Base-by-base conservation (phyloP, 2,888 invertebrate species). In the Cryptus armator region DNA sequence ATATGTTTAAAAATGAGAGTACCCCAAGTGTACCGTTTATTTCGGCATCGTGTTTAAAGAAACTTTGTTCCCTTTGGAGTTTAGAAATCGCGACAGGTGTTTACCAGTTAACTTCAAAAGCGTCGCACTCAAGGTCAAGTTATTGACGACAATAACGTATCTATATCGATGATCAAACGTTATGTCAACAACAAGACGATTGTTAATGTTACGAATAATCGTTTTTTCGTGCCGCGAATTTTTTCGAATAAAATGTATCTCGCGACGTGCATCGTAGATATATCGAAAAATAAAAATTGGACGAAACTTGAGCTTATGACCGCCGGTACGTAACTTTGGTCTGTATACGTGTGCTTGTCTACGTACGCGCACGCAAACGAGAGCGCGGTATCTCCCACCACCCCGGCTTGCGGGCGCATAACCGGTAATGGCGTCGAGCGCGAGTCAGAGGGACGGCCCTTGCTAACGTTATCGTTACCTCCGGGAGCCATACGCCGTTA, bases 1-100 rank as follows among this genome's bases (percentile, higher is more conserved):
- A 91, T 91, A 92, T 92, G 92, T 92, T 92, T 91, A 91, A 92
- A 92, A 91, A 83, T 81, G 82, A 82, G 24, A 82, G 24, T 29
- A 44, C 44, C 29, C 19, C 43, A 3, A 3, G 10, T 37, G 14
- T 76, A 12, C 24, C 62, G 43, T 53, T 75, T 32, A 83, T 83
- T 79, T 7, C n/a, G 51, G 14, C 29, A 32, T 24, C 68, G 56
- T n/a, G n/a, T n/a, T 37, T 9, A n/a, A 48, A n/a, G 12, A 24
- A 56, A 56, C n/a, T 51, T 4, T 16, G 16, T 14, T n/a, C 24
- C 24, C 37, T 37, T 37, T 37, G 37, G 51, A 51, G 6, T 14
- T 10, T 3, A 3, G 0, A 5, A 59, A 59, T 62, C 14, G 32
- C 12, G 62, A 32, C 24, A 29, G 32, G 32, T 14, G n/a, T 62